A percentile compares a stretch with the other conserved stretches of the same genome.
Evolutionary conservation across 2,113 vertebrate genomes (phyloP).

Genomic region (Bothrops jararaca): DNA sequence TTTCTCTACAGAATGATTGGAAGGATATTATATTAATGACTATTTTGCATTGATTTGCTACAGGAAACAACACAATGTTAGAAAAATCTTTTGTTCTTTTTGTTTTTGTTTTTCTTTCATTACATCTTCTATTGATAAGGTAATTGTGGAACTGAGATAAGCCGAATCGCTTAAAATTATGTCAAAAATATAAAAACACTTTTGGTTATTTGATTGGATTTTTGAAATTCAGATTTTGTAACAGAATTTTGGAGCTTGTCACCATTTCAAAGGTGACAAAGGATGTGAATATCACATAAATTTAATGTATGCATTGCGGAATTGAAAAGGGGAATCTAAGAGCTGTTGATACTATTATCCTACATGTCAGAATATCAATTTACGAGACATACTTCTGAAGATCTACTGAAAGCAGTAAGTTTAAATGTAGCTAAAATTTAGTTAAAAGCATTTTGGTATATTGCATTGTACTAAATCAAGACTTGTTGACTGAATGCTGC

Average conservation of each 20-base stretch:
- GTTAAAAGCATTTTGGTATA: not conserved
- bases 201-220: not conserved
- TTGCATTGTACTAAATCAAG: constrained; percentile 23
- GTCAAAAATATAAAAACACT: not conserved
- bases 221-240: not conserved
- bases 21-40: not conserved
- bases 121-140: not conserved
- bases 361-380: constrained; percentile 8
- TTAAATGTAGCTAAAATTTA: constrained; percentile 47
- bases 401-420: constrained; percentile 27
- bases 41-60: not conserved
- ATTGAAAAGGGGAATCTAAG: not conserved
- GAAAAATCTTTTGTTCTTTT: not conserved
- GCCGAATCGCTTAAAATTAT: not conserved
- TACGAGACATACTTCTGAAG: constrained; percentile 26
- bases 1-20: not conserved
- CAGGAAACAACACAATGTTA: not conserved
- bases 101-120: not conserved
- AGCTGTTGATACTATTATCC: constrained; percentile 5
- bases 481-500: constrained; percentile 19
- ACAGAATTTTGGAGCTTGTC: not conserved
- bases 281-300: not conserved
- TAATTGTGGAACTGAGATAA: not conserved
- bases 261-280: constrained; percentile 35
- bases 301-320: constrained; percentile 15